Evolutionary conservation across 1,140 invertebrate genomes (phyloP).

Genomic region (Anoplolepis gracilipes): DNA sequence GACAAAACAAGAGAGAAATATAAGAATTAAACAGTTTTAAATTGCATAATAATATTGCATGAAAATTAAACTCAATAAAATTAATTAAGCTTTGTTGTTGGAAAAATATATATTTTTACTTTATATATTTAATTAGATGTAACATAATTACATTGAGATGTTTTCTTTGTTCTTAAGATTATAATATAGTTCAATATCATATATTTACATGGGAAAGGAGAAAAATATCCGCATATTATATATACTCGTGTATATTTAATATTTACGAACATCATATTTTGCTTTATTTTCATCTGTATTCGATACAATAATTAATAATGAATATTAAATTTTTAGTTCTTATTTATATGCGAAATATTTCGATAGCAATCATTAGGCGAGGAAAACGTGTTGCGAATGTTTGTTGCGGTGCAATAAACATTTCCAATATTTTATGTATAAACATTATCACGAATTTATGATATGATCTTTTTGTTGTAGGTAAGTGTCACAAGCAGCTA

Average conservation of each 20-base stretch:
- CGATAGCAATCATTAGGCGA: neutral
- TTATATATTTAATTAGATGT: neutral
- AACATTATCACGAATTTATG: neutral
- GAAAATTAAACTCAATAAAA: too few species aligned
- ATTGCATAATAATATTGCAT: too few species aligned
- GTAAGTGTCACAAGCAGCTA: conserved; percentile 45
- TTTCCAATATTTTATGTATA: neutral
- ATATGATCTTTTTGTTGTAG: conserved; percentile 61
- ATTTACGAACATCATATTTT: neutral
- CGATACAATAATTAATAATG: neutral
- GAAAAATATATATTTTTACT: neutral
- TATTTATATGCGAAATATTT: conserved; percentile 1
- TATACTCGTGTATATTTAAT: too few species aligned
- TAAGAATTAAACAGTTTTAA: too few species aligned
- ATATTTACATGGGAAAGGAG: neutral
- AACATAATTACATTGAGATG: neutral
- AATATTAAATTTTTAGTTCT: neutral
- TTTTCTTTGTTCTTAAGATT: neutral
- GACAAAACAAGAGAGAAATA: too few species aligned
- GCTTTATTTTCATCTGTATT: neutral
- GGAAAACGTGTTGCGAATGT: neutral
- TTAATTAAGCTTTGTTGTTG: too few species aligned
- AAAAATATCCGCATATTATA: neutral
- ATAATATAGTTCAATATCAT: neutral
- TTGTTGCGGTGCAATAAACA: neutral